Evolutionary conservation across 2,888 invertebrate species (phyloP).

Genomic region (Dascillus cervinus): DNA sequence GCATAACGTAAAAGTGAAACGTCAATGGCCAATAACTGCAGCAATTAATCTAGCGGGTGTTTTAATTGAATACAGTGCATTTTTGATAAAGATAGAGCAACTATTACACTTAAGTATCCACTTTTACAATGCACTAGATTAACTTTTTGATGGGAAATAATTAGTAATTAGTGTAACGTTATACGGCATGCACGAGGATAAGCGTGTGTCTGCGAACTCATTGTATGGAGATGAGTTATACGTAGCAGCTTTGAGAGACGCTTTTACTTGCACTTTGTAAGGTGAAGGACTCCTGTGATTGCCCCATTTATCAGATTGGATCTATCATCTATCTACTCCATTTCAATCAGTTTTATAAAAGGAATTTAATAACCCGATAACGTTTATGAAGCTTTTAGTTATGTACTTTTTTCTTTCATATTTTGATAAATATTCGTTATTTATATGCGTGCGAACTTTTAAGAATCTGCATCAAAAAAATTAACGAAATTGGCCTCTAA

Average conservation of each 20-base stretch:
- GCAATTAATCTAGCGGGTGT: constrained; percentile 16
- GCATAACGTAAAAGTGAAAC: too few relatives aligned
- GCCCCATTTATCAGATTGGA: constrained; percentile 18
- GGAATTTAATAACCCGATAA: constrained; percentile 14
- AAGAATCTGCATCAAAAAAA: too few relatives aligned
- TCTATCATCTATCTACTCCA: constrained; percentile 14
- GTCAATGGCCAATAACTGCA: too few relatives aligned
- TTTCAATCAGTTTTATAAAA: constrained; percentile 18
- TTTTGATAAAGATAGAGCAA: constrained; percentile 9
- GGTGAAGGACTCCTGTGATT: constrained; percentile 15
- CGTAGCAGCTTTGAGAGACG: constrained; percentile 4
- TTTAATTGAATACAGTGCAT: constrained; percentile 16
- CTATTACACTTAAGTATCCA: constrained; percentile 11
- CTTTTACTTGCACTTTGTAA: constrained; percentile 2
- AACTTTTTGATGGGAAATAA: constrained; percentile 25
- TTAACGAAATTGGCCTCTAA: too few relatives aligned
- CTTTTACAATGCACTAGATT: constrained; percentile 22
- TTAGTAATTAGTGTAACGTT: constrained; percentile 26
- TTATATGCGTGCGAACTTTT: too few relatives aligned
- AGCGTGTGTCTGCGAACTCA: constrained; percentile 16
- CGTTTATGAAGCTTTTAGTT: constrained; percentile 13
- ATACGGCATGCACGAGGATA: constrained; percentile 20
- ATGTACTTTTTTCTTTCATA: too few relatives aligned
- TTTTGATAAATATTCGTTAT: too few relatives aligned
- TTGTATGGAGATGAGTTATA: constrained; percentile 24